A percentile compares a stretch with the other conserved stretches of the same genome.
Conservation (phyloP, 2,113 vertebrate genomes). For the Hydrolagus affinis region DNA sequence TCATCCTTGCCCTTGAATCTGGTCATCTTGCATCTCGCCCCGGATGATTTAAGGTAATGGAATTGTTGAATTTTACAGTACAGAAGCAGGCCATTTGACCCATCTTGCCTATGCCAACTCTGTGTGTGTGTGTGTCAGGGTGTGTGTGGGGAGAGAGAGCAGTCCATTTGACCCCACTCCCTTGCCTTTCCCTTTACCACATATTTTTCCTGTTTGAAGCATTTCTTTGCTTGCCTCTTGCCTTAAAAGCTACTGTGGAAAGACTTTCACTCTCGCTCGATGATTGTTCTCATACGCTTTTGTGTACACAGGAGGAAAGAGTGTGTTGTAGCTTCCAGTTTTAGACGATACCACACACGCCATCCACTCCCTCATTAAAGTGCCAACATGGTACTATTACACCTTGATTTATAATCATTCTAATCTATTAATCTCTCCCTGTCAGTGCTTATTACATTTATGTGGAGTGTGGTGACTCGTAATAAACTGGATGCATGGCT, state of each 20-base stretch:
- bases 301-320: neutral
- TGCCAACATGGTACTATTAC: slow-evolving; percentile 14
- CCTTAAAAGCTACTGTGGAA: too few relatives aligned
- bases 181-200: too few relatives aligned
- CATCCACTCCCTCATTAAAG: slow-evolving; percentile 4
- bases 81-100: too few relatives aligned
- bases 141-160: too few relatives aligned
- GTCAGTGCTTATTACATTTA: slow-evolving; percentile 28
- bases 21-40: neutral
- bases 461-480: neutral
- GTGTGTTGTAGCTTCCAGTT: neutral
- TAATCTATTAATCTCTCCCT: slow-evolving; percentile 21
- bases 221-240: too few relatives aligned
- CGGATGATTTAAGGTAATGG: neutral
- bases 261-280: too few relatives aligned
- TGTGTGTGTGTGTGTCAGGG: too few relatives aligned
- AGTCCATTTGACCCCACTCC: too few relatives aligned
- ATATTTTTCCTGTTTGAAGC: too few relatives aligned
- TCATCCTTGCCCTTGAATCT: neutral
- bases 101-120: too few relatives aligned
- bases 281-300: neutral
- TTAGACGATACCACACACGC: neutral
- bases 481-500: neutral
- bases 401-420: slow-evolving; percentile 4
- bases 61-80: too few relatives aligned